Base-by-base conservation (phyloP, 2,113 vertebrate species). In the Phylloscopus trochiloides region DNA sequence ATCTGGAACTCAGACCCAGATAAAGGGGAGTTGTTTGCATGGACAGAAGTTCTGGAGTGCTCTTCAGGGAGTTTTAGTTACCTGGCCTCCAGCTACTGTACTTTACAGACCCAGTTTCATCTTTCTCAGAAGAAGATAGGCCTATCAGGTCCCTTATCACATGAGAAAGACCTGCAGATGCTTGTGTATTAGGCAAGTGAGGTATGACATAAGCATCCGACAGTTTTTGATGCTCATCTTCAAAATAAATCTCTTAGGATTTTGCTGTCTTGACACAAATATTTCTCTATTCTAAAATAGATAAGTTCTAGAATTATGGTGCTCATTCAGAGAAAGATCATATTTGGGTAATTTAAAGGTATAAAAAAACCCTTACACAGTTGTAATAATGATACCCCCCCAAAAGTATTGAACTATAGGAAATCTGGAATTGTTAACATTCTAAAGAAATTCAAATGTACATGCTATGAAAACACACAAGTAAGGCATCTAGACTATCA, bases 41-140 rank as follows among this genome's bases (percentile, higher is more conserved):
- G 12, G 14, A 29, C 26, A 61, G 34, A 81, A 61, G 13, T 59
- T 42, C 36, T 66, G 32, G 24, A 71, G 7, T 0, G 0, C 17
- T 54, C 6, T 57, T 71, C 14, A n/a, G 32, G 38, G 50, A 24
- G 18, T 6, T 74, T 51, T 55, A 40, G 10, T 38, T 43, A 26
- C 40, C 24, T 36, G 12, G 5, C 20, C 16, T 29, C 31, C n/a
- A 57, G 21, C 15, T 88, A 40, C 20, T 12, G 4, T 36, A 18
- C 7, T 62, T 7, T 40, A 21, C 28, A 75, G 28, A 21, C 7
- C 12, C 8, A 52, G 28, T 57, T 72, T 73, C 14, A 50, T 34
- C 32, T 80, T 38, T 80, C 17, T 59, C 40, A 80, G 19, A 68
- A 72, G 40, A 0, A 50, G 17, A 10, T 6, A 55, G 13, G 10